Conservation (phyloP, 2,888 invertebrate genomes). For the Aethes cnicana region DNA sequence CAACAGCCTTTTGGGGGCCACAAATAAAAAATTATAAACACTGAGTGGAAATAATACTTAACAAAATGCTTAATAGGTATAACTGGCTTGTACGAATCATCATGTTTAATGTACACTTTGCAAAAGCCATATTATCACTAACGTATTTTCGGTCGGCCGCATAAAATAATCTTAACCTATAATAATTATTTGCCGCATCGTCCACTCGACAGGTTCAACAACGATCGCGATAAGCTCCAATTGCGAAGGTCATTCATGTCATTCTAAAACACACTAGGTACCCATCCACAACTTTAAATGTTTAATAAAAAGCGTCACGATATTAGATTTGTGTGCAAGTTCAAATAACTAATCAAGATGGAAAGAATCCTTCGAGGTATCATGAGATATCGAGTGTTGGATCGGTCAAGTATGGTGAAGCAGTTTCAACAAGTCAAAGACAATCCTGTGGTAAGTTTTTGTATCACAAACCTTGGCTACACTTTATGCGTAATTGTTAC, state of each 20-base stretch:
- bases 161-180: conserved; percentile 27
- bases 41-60: too few species aligned
- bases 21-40: too few species aligned
- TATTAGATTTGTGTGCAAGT: conserved; percentile 34
- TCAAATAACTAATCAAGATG: conserved; percentile 76
- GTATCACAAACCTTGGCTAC: conserved; percentile 44
- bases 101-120: too few species aligned
- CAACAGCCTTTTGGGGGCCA: too few species aligned
- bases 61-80: too few species aligned
- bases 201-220: conserved; percentile 9
- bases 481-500: too few species aligned
- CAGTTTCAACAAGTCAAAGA: conserved; percentile 95
- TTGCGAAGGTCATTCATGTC: conserved; percentile 75
- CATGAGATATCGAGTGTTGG: conserved; percentile 92
- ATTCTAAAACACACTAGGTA: conserved; percentile 43
- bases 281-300: conserved; percentile 33
- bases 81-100: too few species aligned
- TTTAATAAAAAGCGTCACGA: conserved; percentile 23
- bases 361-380: conserved; percentile 94
- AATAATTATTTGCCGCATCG: conserved; percentile 9
- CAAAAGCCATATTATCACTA: too few species aligned
- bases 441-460: conserved; percentile 89
- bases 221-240: conserved; percentile 61
- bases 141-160: conserved; percentile 30
- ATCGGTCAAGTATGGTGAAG: conserved; percentile 93